phyloP scores from a whole-genome alignment of 2,797 vertebrate genomes.

The Dendrocincla fuliginosa region DNA sequence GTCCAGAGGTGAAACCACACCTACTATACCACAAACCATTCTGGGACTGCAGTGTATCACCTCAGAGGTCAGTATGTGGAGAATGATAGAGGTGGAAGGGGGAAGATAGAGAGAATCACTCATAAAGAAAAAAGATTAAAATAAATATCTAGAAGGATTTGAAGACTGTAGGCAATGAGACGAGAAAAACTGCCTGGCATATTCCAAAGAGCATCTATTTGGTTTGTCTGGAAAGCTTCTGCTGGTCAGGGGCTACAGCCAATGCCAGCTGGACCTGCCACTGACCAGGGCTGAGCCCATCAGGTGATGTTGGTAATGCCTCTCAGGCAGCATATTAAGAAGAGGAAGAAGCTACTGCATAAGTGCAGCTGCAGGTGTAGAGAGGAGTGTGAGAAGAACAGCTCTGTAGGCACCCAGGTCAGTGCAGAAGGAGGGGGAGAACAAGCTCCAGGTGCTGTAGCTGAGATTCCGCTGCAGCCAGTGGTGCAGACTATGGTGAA shows the following conservation, averaged over 20 bases:
- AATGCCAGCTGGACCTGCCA: rapidly evolving
- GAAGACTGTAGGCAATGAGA: background rate
- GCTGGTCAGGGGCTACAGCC: background rate
- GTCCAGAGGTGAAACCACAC: constrained; percentile 28
- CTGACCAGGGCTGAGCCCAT: background rate
- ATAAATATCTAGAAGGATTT: background rate
- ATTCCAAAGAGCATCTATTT: background rate
- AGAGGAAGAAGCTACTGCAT: background rate
- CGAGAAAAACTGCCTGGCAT: background rate
- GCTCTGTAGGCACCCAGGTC: background rate
- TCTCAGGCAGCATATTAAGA: background rate
- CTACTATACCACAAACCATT: background rate
- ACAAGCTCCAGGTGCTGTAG: background rate
- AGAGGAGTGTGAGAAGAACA: background rate
- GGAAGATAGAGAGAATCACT: background rate
- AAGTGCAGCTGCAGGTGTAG: background rate
- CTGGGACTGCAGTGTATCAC: background rate
- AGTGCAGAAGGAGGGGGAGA: background rate
- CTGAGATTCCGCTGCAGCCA: background rate
- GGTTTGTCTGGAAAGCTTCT: background rate
- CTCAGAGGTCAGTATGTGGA: background rate
- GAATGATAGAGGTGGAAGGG: background rate
- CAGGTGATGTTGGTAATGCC: background rate
- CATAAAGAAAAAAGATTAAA: background rate
- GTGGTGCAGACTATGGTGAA: background rate